phyloP scores from a whole-genome alignment of 64 coral and sea anemone species.

The Catalaphyllia jardinei region DNA sequence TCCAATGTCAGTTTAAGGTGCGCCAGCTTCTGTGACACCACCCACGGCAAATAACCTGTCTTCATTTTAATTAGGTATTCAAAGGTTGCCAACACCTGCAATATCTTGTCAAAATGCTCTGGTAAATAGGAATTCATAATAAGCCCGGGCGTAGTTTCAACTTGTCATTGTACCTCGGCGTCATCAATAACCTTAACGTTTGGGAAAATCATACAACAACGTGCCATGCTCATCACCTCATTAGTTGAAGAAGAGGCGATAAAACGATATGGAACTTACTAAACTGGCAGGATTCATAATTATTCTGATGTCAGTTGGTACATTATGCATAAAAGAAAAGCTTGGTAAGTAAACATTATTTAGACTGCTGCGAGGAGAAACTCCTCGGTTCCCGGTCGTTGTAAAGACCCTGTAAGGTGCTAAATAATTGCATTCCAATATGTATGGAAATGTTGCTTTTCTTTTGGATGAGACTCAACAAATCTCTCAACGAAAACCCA shows the following conservation, averaged over 20 bases:
- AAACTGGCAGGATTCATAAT: not conserved
- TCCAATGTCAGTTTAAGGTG: too few species aligned
- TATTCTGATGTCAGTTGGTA: not conserved
- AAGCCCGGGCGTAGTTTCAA: too few species aligned
- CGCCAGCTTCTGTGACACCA: too few species aligned
- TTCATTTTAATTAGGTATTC: too few species aligned
- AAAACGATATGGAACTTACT: not conserved
- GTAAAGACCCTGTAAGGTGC: too few species aligned
- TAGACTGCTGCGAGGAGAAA: not conserved
- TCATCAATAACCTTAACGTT: not conserved
- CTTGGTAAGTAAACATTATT: not conserved
- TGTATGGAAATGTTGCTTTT: too few species aligned
- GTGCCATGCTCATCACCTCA: not conserved
- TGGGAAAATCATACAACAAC: not conserved
- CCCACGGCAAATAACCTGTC: too few species aligned
- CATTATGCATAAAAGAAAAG: not conserved
- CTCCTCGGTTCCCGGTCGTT: not conserved
- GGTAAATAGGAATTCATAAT: too few species aligned
- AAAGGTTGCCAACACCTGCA: too few species aligned
- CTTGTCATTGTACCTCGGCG: too few species aligned
- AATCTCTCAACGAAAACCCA: not conserved
- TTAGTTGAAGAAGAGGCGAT: not conserved
- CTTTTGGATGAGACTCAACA: not conserved
- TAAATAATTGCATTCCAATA: too few species aligned
- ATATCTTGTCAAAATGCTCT: too few species aligned